Evolutionary conservation across 1,140 invertebrate genomes (phyloP).

Genomic region (Aphidius gifuensis): DNA sequence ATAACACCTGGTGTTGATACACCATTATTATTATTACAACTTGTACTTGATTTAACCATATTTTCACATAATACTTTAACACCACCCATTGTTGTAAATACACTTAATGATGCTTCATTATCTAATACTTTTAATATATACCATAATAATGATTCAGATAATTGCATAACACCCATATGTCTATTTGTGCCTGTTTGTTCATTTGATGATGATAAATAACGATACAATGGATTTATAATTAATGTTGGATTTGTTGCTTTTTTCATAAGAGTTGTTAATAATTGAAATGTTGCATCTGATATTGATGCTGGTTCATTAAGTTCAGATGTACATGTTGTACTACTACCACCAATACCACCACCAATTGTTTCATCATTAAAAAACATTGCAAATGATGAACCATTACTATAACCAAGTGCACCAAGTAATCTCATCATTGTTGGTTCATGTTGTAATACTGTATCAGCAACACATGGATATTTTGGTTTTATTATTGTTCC

Average conservation of each 20-base stretch:
- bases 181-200: conserved; percentile 38
- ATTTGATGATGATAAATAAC: conserved; percentile 63
- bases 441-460: conserved; percentile 71
- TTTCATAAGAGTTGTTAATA: conserved; percentile 69
- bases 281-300: conserved; percentile 79
- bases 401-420: conserved; percentile 68
- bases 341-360: conserved; percentile 18
- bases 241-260: conserved; percentile 70
- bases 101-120: conserved; percentile 62
- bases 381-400: conserved; percentile 64
- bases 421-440: conserved; percentile 80
- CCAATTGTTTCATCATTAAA: conserved; percentile 40
- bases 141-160: conserved; percentile 75
- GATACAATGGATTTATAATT: conserved; percentile 71
- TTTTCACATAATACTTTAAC: conserved; percentile 62
- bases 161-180: conserved; percentile 53
- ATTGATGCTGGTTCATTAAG: conserved; percentile 67
- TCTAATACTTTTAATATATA: conserved; percentile 72
- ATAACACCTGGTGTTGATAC: conserved; percentile 49
- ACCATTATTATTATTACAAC: conserved; percentile 31
- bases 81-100: conserved; percentile 65
- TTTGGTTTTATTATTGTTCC: conserved; percentile 43
- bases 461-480: conserved; percentile 70
- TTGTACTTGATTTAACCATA: conserved; percentile 57
- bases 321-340: conserved; percentile 36